Evolutionary conservation across 2,113 vertebrate genomes (phyloP), one percentile per base, ranked within the genome.

Genomic region (Stomatorhinus ivindoensis): DNA sequence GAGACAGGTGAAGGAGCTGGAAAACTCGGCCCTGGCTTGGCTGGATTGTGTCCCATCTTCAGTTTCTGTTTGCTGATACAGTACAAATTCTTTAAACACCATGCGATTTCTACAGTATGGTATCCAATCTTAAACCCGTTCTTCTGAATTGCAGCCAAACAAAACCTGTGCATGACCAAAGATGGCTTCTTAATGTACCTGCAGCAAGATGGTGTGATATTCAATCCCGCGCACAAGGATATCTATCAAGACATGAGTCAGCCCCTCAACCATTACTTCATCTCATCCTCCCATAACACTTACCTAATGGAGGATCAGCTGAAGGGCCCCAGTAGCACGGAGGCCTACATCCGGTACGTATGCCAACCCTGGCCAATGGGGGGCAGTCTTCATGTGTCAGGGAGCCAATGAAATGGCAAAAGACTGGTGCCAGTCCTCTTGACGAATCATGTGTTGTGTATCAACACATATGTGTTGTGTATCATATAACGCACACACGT

Each of bases 281-380:
- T 99, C 92, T 99, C 98, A 0, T 99, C 98, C 58, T 99, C 98
- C 0, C 98, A 99, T 93, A 99, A 99, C 91, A 99, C 98, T 3
- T 99, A 99, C 93, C 95, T 99, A 89, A 96, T 97, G 95, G 97
- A 97, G 47, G 98, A 99, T 94, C 98, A 99, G 92, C 93, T 99
- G 89, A 97, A 94, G 42, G 98, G 98, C 2, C 97, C 97, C 44
- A 99, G 98, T 96, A 99, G 98, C 94, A 98, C 96, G 0, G 98
- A 99, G 91, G 98, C 97, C 93, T 99, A 99, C 89, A 97, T 99
- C 92, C 97, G 96, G 98, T 98, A 95, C 76, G 11, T 53, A 87
- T 48, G 80, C 10, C 7, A 1, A 7, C 6, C 80, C 21, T 83
- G 15, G 8, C 39, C 21, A 42, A 47, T 47, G 44, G 21, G 44